phyloP scores from a whole-genome alignment of 2,113 vertebrate genomes.

The Pyrgilauda ruficollis region DNA sequence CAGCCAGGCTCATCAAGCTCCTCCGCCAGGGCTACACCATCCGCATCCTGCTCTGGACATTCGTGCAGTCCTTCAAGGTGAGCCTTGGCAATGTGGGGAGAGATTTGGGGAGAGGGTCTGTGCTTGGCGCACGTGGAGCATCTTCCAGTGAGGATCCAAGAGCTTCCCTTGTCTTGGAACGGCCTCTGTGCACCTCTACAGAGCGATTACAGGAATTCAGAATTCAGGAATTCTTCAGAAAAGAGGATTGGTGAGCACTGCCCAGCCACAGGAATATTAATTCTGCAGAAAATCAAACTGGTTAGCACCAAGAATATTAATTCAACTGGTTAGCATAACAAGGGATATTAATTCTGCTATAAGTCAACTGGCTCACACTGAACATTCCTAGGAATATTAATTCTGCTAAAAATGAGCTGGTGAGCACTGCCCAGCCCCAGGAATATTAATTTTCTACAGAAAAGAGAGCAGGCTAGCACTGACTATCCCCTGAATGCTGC shows the following conservation, averaged over 20 bases:
- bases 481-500: fast-evolving
- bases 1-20: slow-evolving; percentile 92
- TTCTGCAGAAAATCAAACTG: neutral
- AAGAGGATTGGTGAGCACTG: neutral
- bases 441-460: neutral
- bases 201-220: neutral
- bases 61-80: slow-evolving; percentile 98
- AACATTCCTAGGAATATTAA: neutral
- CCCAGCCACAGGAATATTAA: neutral
- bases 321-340: no score
- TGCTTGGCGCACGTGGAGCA: fast-evolving
- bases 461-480: neutral
- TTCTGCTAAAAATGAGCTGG: neutral
- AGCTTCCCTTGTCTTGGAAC: neutral
- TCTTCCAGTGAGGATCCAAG: neutral
- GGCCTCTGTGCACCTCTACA: neutral
- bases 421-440: neutral
- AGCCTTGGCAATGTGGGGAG: neutral
- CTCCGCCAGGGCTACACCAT: slow-evolving; percentile 97
- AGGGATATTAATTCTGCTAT: neutral
- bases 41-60: slow-evolving; percentile 96
- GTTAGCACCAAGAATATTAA: neutral
- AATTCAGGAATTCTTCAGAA: neutral
- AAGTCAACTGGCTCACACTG: neutral
- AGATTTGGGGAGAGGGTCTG: fast-evolving